phyloP scores from a whole-genome alignment of 2,797 vertebrate genomes.

The Pseudochirops cupreus region DNA sequence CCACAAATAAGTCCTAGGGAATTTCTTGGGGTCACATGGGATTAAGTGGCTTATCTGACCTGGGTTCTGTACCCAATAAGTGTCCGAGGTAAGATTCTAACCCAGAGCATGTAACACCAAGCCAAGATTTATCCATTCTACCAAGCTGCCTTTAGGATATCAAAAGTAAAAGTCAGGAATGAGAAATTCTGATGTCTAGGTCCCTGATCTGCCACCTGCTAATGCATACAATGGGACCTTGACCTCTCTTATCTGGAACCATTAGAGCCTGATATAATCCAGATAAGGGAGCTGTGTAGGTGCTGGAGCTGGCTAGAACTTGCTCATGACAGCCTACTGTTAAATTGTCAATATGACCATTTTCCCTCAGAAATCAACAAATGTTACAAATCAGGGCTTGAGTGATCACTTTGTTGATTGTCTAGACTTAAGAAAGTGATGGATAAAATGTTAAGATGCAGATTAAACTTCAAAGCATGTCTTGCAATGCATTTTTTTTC shows the following conservation, averaged over 20 bases:
- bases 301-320: background rate
- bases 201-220: conserved; percentile 17
- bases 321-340: background rate
- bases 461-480: background rate
- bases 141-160: background rate
- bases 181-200: background rate
- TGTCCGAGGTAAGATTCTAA: background rate
- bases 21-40: background rate
- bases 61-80: background rate
- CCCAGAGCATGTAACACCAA: background rate
- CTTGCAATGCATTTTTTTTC: too few relatives aligned
- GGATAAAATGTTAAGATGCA: background rate
- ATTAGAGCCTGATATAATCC: background rate
- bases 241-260: background rate
- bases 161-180: conserved; percentile 40
- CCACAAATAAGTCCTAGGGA: background rate
- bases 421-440: background rate
- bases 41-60: background rate
- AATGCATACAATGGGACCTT: background rate
- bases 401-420: background rate
- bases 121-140: background rate
- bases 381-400: background rate
- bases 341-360: background rate
- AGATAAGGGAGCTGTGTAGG: background rate
- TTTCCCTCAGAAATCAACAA: background rate